phyloP scores from a whole-genome alignment of 2,113 vertebrate genomes.

The Neopipo cinnamomea region DNA sequence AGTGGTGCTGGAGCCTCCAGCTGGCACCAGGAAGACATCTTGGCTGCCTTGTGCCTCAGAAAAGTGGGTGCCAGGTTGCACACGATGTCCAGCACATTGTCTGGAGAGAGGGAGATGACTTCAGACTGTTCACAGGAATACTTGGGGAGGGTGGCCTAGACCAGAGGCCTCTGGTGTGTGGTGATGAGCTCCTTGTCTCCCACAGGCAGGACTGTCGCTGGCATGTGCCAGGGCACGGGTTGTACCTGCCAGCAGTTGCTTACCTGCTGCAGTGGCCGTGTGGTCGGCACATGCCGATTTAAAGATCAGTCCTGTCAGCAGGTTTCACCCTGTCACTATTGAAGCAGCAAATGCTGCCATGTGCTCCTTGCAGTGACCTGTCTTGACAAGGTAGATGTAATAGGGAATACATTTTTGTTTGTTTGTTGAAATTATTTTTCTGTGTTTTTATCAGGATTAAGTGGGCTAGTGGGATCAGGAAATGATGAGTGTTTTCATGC shows the following conservation, averaged over 20 bases:
- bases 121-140: neutral
- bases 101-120: neutral
- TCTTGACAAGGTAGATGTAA: neutral
- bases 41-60: rapidly evolving
- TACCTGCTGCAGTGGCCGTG: no score
- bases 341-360: rapidly evolving
- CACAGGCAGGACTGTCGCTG: no score
- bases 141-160: neutral
- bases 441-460: neutral
- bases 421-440: no score
- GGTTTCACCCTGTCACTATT: neutral
- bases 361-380: neutral
- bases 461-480: neutral
- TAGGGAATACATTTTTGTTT: neutral
- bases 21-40: no score
- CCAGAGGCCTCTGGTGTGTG: neutral
- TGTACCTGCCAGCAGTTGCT: neutral
- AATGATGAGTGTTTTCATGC: rapidly evolving
- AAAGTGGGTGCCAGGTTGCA: rapidly evolving
- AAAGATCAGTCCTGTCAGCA: neutral
- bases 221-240: neutral
- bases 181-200: neutral
- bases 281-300: rapidly evolving
- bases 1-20: neutral
- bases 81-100: rapidly evolving